These are phyloP conservation scores for Herpetotheres cachinnans DNA, from an alignment of 2,113 vertebrate species.

Conservation along the genomic window DNA sequence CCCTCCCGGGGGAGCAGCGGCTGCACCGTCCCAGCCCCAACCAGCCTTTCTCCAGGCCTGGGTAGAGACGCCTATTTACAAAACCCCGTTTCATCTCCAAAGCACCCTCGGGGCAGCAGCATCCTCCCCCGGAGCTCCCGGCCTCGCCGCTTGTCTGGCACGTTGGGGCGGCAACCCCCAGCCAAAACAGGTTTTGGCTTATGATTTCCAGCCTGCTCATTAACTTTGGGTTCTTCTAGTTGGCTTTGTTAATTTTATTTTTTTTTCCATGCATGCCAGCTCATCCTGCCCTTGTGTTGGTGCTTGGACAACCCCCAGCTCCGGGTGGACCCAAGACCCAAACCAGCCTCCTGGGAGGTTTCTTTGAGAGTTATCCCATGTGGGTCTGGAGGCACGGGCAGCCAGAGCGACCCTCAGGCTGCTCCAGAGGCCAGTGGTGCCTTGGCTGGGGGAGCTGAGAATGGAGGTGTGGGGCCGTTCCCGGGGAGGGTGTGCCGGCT, in stretches of 20 bases:
- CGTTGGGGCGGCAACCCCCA: slow-evolving; percentile 14
- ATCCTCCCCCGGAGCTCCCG: background rate
- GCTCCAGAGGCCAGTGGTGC: background rate
- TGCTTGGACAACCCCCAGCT: background rate
- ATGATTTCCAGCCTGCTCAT: slow-evolving; percentile 30
- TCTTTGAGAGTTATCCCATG: accelerated
- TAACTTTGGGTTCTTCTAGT: background rate
- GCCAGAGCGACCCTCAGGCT: accelerated
- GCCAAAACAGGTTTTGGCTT: slow-evolving; percentile 48
- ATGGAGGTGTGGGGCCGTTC: background rate
- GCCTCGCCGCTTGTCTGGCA: background rate
- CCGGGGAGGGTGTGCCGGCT: background rate
- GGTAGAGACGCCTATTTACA: background rate
- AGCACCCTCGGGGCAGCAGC: background rate
- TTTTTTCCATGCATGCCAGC: background rate
- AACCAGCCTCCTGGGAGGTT: accelerated
- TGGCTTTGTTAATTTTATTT: background rate
- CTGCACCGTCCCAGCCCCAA: background rate
- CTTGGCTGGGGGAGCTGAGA: background rate
- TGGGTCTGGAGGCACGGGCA: background rate
- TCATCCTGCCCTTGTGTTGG: background rate
- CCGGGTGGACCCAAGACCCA: accelerated
- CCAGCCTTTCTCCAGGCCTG: background rate
- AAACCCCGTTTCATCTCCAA: slow-evolving; percentile 25
- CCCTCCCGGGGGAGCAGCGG: background rate